phyloP scores from a whole-genome alignment of 2,113 vertebrate species.

The Dromiciops gliroides region DNA sequence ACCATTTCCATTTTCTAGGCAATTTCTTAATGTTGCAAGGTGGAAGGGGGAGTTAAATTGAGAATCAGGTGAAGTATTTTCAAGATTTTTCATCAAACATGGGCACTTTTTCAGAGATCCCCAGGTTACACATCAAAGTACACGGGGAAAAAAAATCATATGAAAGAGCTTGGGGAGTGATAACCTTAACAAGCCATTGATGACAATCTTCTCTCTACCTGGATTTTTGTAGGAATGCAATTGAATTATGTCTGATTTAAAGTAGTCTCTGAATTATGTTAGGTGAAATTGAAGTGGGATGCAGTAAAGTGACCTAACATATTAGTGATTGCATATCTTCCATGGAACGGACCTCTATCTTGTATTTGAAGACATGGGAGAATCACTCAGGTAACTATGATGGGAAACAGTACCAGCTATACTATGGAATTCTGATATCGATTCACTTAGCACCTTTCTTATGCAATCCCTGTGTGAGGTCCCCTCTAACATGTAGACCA shows the following conservation, averaged over 20 bases:
- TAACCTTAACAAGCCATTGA: not conserved
- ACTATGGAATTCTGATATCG: not conserved
- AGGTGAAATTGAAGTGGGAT: slow-evolving; percentile 6
- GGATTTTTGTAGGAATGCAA: not conserved
- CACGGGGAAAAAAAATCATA: slow-evolving; percentile 26
- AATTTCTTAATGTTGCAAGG: not conserved
- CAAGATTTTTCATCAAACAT: slow-evolving; percentile 21
- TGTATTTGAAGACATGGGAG: slow-evolving; percentile 30
- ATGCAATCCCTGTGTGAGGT: slow-evolving; percentile 8
- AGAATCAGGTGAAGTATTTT: not conserved
- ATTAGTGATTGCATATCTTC: not conserved
- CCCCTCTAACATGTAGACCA: not conserved
- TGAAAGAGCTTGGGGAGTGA: not conserved
- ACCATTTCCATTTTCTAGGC: not conserved
- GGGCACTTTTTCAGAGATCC: not conserved
- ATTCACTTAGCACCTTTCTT: slow-evolving; percentile 10
- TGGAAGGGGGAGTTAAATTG: not conserved
- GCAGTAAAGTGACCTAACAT: not conserved
- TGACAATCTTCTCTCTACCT: not conserved
- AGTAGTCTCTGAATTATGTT: not conserved
- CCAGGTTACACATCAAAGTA: not conserved
- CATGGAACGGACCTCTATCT: not conserved
- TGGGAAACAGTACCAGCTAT: slow-evolving; percentile 12
- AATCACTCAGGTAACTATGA: not conserved
- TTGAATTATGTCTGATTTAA: not conserved